Percentiles rank a stretch among this genome's conserved stretches.
phyloP scores from a whole-genome alignment of 2,797 vertebrate species.

The Morelia viridis region DNA sequence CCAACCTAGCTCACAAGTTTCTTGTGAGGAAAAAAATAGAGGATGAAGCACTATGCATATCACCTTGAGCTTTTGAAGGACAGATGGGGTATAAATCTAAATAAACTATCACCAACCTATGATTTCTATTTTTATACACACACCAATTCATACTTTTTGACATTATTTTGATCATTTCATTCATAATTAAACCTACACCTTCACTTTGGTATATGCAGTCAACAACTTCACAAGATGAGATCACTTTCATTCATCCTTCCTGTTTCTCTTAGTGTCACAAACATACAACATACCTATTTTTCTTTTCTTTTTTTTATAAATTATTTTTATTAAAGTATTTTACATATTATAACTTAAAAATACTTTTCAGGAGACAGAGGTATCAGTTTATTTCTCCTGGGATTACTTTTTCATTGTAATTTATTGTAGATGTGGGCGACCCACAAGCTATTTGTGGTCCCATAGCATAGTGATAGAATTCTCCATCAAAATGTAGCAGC shows the following conservation, averaged over 20 bases:
- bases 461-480: background rate
- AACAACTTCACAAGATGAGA: background rate
- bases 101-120: background rate
- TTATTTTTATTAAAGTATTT: background rate
- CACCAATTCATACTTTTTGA: background rate
- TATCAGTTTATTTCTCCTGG: slow-evolving; percentile 64
- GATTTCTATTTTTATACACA: background rate
- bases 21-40: background rate
- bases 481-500: background rate
- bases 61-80: background rate
- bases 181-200: no score
- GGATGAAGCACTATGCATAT: background rate
- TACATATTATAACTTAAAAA: slow-evolving; percentile 54
- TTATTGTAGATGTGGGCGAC: slow-evolving; percentile 59
- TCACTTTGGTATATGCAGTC: no score
- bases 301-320: background rate
- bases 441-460: slow-evolving; percentile 36
- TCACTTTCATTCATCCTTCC: background rate
- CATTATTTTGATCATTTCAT: background rate
- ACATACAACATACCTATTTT: no score
- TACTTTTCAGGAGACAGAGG: slow-evolving; percentile 64
- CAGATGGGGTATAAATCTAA: background rate
- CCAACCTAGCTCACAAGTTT: background rate
- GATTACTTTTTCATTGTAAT: slow-evolving; percentile 63
- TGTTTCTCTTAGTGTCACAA: background rate